These are phyloP conservation scores for Nomada goodeniana DNA, from an alignment of 2,888 invertebrate species.

Conservation along the genomic window DNA sequence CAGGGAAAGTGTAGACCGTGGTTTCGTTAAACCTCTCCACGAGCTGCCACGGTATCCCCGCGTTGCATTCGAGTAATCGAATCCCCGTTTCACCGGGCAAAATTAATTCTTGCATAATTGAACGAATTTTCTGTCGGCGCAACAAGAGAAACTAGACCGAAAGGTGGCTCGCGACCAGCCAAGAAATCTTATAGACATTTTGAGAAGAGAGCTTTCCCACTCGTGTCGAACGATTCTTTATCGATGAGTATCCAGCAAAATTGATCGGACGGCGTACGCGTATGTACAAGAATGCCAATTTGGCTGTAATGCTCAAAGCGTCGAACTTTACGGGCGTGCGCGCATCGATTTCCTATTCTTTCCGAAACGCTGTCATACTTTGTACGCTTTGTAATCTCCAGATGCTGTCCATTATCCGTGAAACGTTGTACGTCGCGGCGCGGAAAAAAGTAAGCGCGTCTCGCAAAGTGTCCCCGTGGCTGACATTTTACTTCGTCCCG, in stretches of 20 bases:
- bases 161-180: neutral
- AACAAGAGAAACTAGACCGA: no score
- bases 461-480: neutral
- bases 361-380: neutral
- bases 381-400: constrained; percentile 2
- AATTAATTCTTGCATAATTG: neutral
- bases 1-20: constrained; percentile 45
- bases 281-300: neutral
- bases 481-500: neutral
- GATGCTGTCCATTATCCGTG: no score
- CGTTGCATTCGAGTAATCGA: constrained; percentile 41
- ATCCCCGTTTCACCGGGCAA: constrained; percentile 19
- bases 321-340: neutral
- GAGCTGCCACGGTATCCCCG: constrained; percentile 21
- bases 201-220: no score
- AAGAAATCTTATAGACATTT: no score
- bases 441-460: neutral
- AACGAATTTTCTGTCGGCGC: neutral
- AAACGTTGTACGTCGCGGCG: neutral
- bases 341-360: neutral
- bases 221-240: no score
- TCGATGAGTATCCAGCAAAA: no score
- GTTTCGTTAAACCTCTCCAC: constrained; percentile 36
- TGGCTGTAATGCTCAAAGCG: neutral
- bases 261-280: no score